Evolutionary conservation across 2,888 invertebrate genomes (phyloP).

Genomic region (Himalopsyche anomala): DNA sequence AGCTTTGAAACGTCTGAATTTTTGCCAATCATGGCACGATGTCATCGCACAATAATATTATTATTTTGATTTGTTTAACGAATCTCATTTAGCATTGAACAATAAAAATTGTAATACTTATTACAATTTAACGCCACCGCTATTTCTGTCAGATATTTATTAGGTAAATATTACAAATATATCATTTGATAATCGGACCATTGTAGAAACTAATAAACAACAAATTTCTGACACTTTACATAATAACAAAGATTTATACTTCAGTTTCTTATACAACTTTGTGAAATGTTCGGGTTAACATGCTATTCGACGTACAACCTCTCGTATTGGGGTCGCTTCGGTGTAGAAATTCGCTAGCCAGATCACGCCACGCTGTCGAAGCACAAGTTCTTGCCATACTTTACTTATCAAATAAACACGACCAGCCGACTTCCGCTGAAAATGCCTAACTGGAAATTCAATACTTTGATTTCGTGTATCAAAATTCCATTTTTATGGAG

Average conservation of each 20-base stretch:
- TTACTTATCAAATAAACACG: neutral
- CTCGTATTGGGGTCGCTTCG: slow-evolving; percentile 35
- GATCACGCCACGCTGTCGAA: slow-evolving; percentile 26
- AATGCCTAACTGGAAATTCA: slow-evolving; percentile 1
- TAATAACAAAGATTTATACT: neutral
- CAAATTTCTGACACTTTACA: neutral
- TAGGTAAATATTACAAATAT: no score
- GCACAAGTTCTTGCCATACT: slow-evolving; percentile 6
- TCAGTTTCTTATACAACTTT: slow-evolving; percentile 8
- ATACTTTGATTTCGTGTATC: neutral
- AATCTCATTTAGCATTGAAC: no score
- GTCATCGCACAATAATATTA: no score
- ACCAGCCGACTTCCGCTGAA: slow-evolving; percentile 14
- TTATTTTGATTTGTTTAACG: no score
- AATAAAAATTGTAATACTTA: no score
- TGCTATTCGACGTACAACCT: neutral
- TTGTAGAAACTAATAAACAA: neutral
- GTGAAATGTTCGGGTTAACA: neutral
- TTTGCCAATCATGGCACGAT: no score
- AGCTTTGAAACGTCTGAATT: no score
- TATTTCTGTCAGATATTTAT: no score
- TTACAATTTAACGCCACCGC: no score
- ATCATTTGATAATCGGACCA: no score
- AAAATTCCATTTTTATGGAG: neutral
- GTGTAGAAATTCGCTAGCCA: neutral